Conservation (phyloP, 2,797 vertebrate genomes). For the Lerista edwardsae region DNA sequence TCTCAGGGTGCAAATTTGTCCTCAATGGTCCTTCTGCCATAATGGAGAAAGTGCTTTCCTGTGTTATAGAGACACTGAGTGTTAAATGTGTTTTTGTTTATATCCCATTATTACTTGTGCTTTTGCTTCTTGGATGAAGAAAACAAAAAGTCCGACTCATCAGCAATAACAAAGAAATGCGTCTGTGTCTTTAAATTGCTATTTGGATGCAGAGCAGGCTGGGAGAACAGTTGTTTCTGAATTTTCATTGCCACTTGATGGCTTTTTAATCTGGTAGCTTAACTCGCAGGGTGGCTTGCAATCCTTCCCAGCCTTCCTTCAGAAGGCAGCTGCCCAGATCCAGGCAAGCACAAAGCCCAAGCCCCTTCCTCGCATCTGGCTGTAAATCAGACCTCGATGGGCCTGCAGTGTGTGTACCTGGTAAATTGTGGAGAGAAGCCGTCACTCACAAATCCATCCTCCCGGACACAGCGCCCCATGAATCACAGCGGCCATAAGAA, state of each 20-base stretch:
- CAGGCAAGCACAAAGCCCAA: conserved; percentile 14
- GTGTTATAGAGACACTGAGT: not conserved
- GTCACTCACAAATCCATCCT: conserved; percentile 58
- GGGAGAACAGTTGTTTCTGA: conserved; percentile 49
- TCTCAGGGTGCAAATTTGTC: not conserved
- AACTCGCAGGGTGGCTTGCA: conserved; percentile 41
- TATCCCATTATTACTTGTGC: conserved; percentile 15
- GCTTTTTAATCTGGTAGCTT: conserved; percentile 48
- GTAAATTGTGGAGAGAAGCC: conserved; percentile 51
- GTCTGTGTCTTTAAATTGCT: conserved; percentile 36
- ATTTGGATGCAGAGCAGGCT: conserved; percentile 48
- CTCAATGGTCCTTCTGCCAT: not conserved
- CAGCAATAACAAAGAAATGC: conserved; percentile 44
- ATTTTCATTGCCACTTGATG: conserved; percentile 50
- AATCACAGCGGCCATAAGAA: conserved; percentile 53
- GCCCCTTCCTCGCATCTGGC: conserved; percentile 31
- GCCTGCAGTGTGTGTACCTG: conserved; percentile 51
- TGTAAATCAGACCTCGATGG: conserved; percentile 56
- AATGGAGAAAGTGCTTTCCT: not conserved
- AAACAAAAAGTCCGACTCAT: conserved; percentile 8
- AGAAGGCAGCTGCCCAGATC: conserved; percentile 16
- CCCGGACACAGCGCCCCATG: conserved; percentile 49
- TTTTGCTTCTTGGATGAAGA: not conserved
- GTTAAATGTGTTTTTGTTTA: conserved; percentile 21
- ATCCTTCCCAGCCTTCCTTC: conserved; percentile 27